Base-by-base conservation (phyloP, 2,888 invertebrate species). In the Selenia dentaria region DNA sequence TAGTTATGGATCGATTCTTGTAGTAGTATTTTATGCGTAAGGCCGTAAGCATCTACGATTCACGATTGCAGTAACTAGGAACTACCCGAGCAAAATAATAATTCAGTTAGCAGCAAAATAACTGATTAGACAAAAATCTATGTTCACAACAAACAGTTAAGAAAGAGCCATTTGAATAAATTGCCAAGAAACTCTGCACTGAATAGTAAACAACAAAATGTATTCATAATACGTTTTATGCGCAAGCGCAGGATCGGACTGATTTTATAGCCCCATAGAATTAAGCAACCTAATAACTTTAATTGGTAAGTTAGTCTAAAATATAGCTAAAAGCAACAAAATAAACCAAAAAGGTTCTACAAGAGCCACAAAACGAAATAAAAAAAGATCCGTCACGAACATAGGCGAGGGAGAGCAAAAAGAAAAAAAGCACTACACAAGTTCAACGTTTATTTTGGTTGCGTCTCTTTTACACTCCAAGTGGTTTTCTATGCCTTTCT, bases 401-500 rank as follows among this genome's bases (percentile, higher is more conserved):
- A 89, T 89, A 89, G 89, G 88, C 89, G 82, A 88, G 88, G 89
- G 90, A 86, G 90, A 86, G 84, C 80, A 70, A 79, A 81, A 81
- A 77, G 80, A 80, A 81, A 80, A 86, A 86, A 87, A 85, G 78
- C 69, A 73, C 70, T 75, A 82, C 84, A 85, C 83, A 88, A 89
- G 90, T 89, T 88, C 88, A 89, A 83, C 89, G 87, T 90, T 90
- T 90, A 90, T 90, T 90, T 90, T 90, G 80, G 87, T 90, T 80
- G 82, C 75, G 70, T 88, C 87, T 57, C 73, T 66, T 66, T 90
- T 79, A 52, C 60, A 34, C 87, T 24, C 49, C 34, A 3, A 25
- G 32, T 33, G 40, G 55, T 70, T 72, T 57, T 48, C 10, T 79
- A 74, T 63, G 36, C 42, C 68, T 36, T 26, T 83, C 87, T 76